phyloP scores from a whole-genome alignment of 2,888 invertebrate species.

The Chrysolina americana region DNA sequence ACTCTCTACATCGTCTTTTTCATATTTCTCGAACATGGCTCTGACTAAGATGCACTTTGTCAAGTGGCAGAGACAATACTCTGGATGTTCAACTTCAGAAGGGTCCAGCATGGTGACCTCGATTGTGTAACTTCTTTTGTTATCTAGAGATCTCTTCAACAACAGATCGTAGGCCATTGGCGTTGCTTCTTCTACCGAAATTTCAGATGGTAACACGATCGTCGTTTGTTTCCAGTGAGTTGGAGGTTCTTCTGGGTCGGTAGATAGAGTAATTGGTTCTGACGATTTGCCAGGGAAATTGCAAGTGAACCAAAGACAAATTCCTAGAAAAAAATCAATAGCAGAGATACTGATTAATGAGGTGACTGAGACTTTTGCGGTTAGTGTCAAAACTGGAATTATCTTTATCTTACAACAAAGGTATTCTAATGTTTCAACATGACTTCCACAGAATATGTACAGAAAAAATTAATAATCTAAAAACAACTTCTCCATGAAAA shows the following conservation, averaged over 20 bases:
- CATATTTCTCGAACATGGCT: constrained; percentile 73
- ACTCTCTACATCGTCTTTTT: constrained; percentile 56
- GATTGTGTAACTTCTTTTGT: constrained; percentile 78
- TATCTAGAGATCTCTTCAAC: constrained; percentile 72
- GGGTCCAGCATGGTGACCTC: constrained; percentile 81
- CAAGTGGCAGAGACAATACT: constrained; percentile 83
- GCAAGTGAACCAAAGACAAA: constrained; percentile 88
- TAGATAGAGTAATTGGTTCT: constrained; percentile 71
- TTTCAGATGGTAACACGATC: constrained; percentile 81
- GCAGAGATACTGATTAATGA: too few relatives aligned
- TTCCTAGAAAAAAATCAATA: constrained; percentile 67
- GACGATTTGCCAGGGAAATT: constrained; percentile 70
- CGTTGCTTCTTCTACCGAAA: constrained; percentile 73
- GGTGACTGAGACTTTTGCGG: too few relatives aligned
- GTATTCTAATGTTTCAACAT: too few relatives aligned
- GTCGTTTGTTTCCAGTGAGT: constrained; percentile 85
- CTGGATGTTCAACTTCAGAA: constrained; percentile 79
- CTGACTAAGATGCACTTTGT: constrained; percentile 85
- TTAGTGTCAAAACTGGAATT: too few relatives aligned
- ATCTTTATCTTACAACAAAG: too few relatives aligned
- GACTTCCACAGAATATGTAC: too few relatives aligned
- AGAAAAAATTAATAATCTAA: too few relatives aligned
- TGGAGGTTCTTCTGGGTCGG: constrained; percentile 72
- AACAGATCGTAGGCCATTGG: constrained; percentile 80
- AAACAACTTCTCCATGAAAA: too few relatives aligned